Conservation (phyloP, 2,888 invertebrate species). For the Augochlorella aurata region DNA sequence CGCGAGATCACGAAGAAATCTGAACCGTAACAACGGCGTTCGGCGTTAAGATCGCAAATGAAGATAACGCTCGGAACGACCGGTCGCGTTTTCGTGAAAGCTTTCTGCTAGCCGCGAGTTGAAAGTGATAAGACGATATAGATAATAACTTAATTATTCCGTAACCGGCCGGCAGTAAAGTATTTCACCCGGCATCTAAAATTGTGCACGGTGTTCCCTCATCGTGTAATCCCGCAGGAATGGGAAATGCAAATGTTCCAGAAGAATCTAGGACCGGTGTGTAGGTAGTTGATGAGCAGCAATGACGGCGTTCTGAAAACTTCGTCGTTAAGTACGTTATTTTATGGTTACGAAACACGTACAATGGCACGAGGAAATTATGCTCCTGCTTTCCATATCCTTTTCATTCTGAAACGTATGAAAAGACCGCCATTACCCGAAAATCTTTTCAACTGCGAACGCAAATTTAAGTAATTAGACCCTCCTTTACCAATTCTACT, state of each 20-base stretch:
- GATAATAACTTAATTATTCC: slow-evolving; percentile 48
- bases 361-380: background rate
- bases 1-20: slow-evolving; percentile 43
- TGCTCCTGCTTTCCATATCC: background rate
- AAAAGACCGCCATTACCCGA: background rate
- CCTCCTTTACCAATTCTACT: background rate
- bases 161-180: slow-evolving; percentile 6
- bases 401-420: background rate
- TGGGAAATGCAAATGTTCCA: background rate
- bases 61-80: slow-evolving; percentile 37
- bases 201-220: background rate
- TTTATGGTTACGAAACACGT: background rate
- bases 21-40: slow-evolving; percentile 67
- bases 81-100: slow-evolving; percentile 27
- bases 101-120: background rate
- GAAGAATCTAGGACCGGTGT: too few species aligned
- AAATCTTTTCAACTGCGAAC: background rate
- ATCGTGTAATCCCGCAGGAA: background rate
- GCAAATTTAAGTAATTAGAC: background rate
- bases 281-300: too few species aligned
- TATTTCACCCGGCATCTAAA: slow-evolving; percentile 5
- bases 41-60: slow-evolving; percentile 54
- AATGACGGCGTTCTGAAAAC: background rate
- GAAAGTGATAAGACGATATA: slow-evolving; percentile 18
- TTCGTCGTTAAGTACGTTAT: background rate